Conservation (phyloP, 2,888 invertebrate genomes). For the Hypena proboscidalis region DNA sequence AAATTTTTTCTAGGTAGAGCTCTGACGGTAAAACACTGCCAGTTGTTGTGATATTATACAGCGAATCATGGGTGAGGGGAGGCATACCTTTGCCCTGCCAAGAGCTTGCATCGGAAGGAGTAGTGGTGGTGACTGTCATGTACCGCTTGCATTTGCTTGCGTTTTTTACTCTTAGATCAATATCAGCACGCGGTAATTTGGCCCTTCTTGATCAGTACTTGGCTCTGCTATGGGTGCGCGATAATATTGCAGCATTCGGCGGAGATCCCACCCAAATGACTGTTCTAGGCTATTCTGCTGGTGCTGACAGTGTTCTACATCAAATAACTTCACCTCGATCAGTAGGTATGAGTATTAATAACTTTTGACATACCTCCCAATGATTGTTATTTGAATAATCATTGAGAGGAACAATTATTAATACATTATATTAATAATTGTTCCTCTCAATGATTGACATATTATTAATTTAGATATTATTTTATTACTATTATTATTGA, state of each 20-base stretch:
- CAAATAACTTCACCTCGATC: conserved; percentile 88
- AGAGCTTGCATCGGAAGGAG: conserved; percentile 89
- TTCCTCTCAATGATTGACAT: no score
- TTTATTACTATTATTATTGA: no score
- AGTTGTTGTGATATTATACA: conserved; percentile 89
- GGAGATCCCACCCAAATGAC: conserved; percentile 93
- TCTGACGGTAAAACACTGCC: conserved; percentile 85
- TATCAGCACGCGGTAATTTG: conserved; percentile 91
- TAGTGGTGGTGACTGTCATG: conserved; percentile 89
- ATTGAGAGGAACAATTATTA: no score
- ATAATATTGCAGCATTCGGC: conserved; percentile 92
- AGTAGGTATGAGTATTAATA: conserved; percentile 72
- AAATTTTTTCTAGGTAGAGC: conserved; percentile 69
- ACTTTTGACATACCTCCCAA: no score
- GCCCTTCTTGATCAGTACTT: conserved; percentile 94
- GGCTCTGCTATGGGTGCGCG: conserved; percentile 91
- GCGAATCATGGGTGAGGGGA: conserved; percentile 84
- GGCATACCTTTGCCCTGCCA: conserved; percentile 87
- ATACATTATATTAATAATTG: no score
- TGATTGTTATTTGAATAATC: no score
- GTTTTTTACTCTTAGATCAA: conserved; percentile 85
- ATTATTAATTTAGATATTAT: no score
- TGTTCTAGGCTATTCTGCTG: conserved; percentile 92
- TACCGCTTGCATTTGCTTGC: conserved; percentile 90
- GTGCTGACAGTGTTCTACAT: conserved; percentile 88